These are phyloP conservation scores for Ctenicera cuprea DNA, from an alignment of 2,888 invertebrate genomes.

Conservation along the genomic window DNA sequence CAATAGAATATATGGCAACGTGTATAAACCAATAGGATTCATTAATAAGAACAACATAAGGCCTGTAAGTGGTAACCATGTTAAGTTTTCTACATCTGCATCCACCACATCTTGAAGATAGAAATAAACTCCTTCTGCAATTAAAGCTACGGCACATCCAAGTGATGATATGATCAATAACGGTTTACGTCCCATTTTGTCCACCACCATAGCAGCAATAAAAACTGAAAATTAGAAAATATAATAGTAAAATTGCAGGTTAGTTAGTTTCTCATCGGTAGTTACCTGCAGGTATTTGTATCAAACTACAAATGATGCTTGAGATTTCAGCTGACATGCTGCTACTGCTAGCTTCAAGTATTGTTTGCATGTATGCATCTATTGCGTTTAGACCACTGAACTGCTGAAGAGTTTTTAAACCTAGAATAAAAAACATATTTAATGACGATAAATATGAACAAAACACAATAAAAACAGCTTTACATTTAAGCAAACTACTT, in stretches of 20 bases:
- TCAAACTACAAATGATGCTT: constrained; percentile 76
- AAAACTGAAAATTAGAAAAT: constrained; percentile 17
- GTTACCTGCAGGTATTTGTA: constrained; percentile 76
- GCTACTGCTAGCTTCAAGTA: constrained; percentile 74
- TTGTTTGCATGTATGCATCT: constrained; percentile 77
- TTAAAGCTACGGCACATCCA: constrained; percentile 75
- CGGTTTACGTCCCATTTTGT: constrained; percentile 75
- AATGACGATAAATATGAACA: too few species aligned
- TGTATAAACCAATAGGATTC: constrained; percentile 77
- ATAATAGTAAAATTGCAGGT: neutral
- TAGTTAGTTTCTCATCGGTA: too few species aligned
- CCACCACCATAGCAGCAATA: constrained; percentile 55
- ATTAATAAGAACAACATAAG: constrained; percentile 76
- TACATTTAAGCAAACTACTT: too few species aligned
- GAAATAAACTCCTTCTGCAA: constrained; percentile 75
- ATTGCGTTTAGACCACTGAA: constrained; percentile 78
- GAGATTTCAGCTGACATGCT: constrained; percentile 74
- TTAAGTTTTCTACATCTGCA: constrained; percentile 69
- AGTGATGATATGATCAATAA: constrained; percentile 75
- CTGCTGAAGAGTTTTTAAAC: constrained; percentile 75
- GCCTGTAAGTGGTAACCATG: constrained; percentile 75
- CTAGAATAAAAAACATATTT: neutral
- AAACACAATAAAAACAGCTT: too few species aligned
- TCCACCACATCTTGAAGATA: constrained; percentile 74
- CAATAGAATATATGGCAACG: constrained; percentile 78